Evolutionary conservation across 2,113 vertebrate genomes (phyloP).

Genomic region (Nannospalax galili): DNA sequence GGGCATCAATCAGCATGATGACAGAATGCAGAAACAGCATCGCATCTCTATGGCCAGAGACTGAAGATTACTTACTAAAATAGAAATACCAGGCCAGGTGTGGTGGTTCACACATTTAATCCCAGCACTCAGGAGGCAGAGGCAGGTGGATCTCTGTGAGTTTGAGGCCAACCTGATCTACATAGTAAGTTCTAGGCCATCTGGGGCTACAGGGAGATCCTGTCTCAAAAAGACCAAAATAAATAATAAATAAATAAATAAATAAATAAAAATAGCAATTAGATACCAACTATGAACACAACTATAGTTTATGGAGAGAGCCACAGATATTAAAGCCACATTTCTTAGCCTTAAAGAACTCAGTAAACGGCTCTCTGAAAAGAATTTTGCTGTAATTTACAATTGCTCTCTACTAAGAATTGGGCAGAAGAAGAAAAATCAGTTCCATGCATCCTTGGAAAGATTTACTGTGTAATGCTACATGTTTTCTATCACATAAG

Average conservation of each 20-base stretch:
- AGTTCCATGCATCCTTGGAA: background rate
- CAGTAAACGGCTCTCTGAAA: background rate
- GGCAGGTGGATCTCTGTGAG: no score
- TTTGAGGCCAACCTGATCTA: no score
- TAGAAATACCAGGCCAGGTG: no score
- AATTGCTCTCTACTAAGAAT: background rate
- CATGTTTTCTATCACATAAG: constrained; percentile 39
- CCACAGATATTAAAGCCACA: background rate
- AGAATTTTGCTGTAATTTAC: background rate
- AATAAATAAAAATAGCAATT: background rate
- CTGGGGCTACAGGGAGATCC: no score
- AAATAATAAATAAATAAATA: no score
- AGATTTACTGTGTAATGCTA: background rate
- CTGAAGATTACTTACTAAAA: constrained; percentile 5
- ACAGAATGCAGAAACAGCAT: background rate
- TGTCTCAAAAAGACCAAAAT: no score
- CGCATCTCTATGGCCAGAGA: background rate
- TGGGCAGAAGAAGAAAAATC: background rate
- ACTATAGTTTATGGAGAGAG: background rate
- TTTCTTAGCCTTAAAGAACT: background rate
- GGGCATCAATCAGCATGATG: no score
- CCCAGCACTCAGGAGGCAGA: no score
- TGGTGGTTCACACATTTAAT: no score
- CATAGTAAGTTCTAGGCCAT: no score
- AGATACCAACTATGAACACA: background rate